phyloP scores from a whole-genome alignment of 2,113 vertebrate genomes.

The Bostrychus sinensis region DNA sequence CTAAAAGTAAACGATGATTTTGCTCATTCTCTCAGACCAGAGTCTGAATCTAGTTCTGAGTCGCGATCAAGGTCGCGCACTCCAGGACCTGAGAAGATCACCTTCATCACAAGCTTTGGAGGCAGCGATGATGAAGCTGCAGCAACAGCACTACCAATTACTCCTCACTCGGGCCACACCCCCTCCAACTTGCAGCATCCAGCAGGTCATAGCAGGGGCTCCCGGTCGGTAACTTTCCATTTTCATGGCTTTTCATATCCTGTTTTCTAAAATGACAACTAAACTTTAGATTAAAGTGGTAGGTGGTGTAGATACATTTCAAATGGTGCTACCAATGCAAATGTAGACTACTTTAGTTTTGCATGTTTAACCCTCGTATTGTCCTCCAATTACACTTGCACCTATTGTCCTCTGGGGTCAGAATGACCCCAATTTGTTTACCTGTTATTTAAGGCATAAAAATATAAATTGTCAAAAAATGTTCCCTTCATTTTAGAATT shows the following conservation, averaged over 20 bases:
- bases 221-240: conserved; percentile 96
- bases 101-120: conserved; percentile 95
- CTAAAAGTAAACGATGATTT: too few relatives aligned
- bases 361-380: conserved; percentile 39
- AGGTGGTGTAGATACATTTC: conserved; percentile 39
- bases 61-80: conserved; percentile 88
- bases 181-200: conserved; percentile 80
- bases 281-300: conserved; percentile 34
- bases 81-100: conserved; percentile 90
- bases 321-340: conserved; percentile 4
- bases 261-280: neutral
- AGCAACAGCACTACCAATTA: conserved; percentile 55
- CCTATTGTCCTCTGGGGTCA: too few relatives aligned
- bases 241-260: conserved; percentile 72
- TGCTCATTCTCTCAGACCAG: conserved; percentile 69
- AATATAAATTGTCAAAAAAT: too few relatives aligned
- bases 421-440: too few relatives aligned
- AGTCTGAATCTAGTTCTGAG: conserved; percentile 87
- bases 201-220: conserved; percentile 91
- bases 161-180: conserved; percentile 73
- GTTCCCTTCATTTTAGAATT: too few relatives aligned
- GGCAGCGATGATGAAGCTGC: conserved; percentile 91
- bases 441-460: too few relatives aligned
- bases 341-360: neutral
- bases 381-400: too few relatives aligned